These are phyloP conservation scores for Buceros bicornis DNA, from an alignment of 2,797 vertebrate species.

Conservation along the genomic window DNA sequence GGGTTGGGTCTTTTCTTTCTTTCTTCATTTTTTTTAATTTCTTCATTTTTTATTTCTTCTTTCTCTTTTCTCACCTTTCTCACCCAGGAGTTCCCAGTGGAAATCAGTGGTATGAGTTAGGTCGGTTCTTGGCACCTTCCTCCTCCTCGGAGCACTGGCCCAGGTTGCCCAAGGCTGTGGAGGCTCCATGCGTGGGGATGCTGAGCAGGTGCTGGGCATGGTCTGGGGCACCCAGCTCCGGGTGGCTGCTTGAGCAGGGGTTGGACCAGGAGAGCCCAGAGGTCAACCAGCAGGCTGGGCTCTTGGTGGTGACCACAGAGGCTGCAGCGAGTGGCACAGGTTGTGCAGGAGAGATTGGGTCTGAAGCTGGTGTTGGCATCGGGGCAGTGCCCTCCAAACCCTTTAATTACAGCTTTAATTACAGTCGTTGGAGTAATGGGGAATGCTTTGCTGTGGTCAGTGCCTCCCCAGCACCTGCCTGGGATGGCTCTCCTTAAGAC, in stretches of 20 bases:
- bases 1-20: too few relatives aligned
- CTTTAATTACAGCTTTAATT: neutral
- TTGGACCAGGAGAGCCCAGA: neutral
- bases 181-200: too few relatives aligned
- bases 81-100: neutral
- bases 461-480: neutral
- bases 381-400: neutral
- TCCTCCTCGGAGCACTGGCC: neutral
- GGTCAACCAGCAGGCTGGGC: neutral
- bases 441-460: neutral
- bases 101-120: neutral
- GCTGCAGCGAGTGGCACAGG: neutral
- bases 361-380: too few relatives aligned
- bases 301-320: rapidly evolving
- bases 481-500: neutral
- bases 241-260: neutral
- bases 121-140: neutral
- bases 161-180: neutral
- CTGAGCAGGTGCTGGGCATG: neutral
- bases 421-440: neutral
- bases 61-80: neutral
- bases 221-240: neutral
- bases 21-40: too few relatives aligned
- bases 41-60: too few relatives aligned
- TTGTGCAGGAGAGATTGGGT: too few relatives aligned